These are phyloP conservation scores for Acipenser transmontanus DNA, from an alignment of 2,797 vertebrate species.

Conservation along the genomic window DNA sequence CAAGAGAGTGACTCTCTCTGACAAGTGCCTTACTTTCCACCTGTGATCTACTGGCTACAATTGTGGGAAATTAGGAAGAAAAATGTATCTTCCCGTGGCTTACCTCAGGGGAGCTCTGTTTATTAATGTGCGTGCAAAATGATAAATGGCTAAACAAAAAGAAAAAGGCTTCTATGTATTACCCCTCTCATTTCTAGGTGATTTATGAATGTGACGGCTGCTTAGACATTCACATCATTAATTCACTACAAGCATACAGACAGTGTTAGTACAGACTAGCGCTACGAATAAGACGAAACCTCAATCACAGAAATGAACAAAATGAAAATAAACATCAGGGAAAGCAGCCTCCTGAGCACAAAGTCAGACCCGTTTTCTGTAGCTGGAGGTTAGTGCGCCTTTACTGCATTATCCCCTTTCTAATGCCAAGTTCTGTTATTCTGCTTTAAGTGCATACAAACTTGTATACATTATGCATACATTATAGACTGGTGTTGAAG, in stretches of 20 bases:
- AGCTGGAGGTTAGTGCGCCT: not conserved
- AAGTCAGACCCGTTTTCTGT: not conserved
- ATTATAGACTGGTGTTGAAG: no score
- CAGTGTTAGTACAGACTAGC: slow-evolving; percentile 41
- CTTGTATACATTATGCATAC: not conserved
- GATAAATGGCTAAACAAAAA: slow-evolving; percentile 89
- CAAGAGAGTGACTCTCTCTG: slow-evolving; percentile 31
- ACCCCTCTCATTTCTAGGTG: slow-evolving; percentile 84
- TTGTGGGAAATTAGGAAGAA: slow-evolving; percentile 70
- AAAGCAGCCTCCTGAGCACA: not conserved
- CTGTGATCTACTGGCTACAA: slow-evolving; percentile 59
- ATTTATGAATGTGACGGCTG: slow-evolving; percentile 86
- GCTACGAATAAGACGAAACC: slow-evolving; percentile 31
- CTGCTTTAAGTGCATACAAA: not conserved
- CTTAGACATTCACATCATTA: slow-evolving; percentile 79
- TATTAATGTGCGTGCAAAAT: slow-evolving; percentile 90
- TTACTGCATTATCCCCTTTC: not conserved
- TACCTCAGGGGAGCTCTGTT: slow-evolving; percentile 86
- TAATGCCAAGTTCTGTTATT: not conserved
- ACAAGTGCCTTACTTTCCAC: slow-evolving; percentile 46
- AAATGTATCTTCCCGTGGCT: slow-evolving; percentile 69
- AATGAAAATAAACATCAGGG: slow-evolving; percentile 23
- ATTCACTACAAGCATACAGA: slow-evolving; percentile 62
- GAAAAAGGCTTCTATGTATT: slow-evolving; percentile 69
- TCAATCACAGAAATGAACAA: slow-evolving; percentile 26